Evolutionary conservation across 2,113 vertebrate genomes (phyloP).

Genomic region (Hipposideros armiger): DNA sequence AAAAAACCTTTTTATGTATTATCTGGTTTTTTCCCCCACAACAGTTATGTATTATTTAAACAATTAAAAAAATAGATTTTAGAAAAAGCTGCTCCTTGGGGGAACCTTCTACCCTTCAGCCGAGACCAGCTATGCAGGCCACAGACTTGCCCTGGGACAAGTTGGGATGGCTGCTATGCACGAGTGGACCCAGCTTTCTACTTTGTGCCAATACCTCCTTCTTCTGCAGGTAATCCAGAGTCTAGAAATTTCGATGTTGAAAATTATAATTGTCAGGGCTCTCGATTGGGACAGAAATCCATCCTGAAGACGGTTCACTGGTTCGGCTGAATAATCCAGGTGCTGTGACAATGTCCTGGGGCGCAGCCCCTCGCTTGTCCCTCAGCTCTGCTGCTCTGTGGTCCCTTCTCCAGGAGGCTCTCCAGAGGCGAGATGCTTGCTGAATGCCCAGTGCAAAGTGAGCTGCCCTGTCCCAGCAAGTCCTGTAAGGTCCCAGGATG

Average conservation of each 20-base stretch:
- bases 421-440: not conserved
- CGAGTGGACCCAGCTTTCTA: not conserved
- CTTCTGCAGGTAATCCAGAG: not conserved
- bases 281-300: not conserved
- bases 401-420: not conserved
- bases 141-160: not conserved
- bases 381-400: not conserved
- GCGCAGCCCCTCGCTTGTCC: not conserved
- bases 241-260: not conserved
- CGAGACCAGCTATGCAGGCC: not conserved
- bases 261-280: not conserved
- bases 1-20: not conserved
- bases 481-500: not conserved
- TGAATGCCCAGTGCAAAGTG: not conserved
- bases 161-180: not conserved
- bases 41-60: not conserved
- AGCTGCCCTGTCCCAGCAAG: not conserved
- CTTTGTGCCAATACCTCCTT: not conserved
- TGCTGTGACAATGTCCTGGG: rapidly evolving
- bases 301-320: not conserved
- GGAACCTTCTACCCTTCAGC: not conserved
- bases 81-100: not conserved
- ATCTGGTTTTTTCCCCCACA: not conserved
- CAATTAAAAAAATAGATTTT: not conserved
- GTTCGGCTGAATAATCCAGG: not conserved